phyloP scores from a whole-genome alignment of 1,140 invertebrate species.

The Cheumatopsyche charites region DNA sequence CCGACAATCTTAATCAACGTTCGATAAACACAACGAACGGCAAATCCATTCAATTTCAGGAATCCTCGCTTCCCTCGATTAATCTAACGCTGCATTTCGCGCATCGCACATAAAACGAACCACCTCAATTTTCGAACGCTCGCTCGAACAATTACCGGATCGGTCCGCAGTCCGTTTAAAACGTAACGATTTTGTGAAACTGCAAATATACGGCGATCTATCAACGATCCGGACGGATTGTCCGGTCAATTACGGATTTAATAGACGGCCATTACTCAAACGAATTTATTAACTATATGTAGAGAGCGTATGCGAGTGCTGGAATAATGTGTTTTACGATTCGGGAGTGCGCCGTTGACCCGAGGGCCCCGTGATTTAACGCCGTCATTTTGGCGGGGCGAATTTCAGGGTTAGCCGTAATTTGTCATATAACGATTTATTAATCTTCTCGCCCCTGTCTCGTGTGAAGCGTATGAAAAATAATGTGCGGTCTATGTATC shows the following conservation, averaged over 20 bases:
- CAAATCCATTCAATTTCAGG: too few relatives aligned
- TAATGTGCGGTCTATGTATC: background rate
- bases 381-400: background rate
- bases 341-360: background rate
- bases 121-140: too few relatives aligned
- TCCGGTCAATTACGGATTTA: constrained; percentile 27
- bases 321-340: constrained; percentile 4
- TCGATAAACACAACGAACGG: too few relatives aligned
- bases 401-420: constrained; percentile 1
- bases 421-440: constrained; percentile 10
- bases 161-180: constrained; percentile 2
- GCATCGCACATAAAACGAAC: too few relatives aligned
- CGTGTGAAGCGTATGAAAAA: background rate
- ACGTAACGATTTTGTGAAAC: constrained; percentile 22
- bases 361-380: background rate
- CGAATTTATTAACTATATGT: constrained; percentile 17
- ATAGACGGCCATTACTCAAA: constrained; percentile 19
- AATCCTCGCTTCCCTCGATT: too few relatives aligned
- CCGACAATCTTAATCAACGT: too few relatives aligned
- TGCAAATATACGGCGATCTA: constrained; percentile 15
- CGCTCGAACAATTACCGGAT: too few relatives aligned
- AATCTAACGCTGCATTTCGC: too few relatives aligned
- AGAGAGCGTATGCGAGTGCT: background rate
- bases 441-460: background rate
- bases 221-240: constrained; percentile 10